These are phyloP conservation scores for Channa argus DNA, from an alignment of 2,113 vertebrate species.

Conservation along the genomic window DNA sequence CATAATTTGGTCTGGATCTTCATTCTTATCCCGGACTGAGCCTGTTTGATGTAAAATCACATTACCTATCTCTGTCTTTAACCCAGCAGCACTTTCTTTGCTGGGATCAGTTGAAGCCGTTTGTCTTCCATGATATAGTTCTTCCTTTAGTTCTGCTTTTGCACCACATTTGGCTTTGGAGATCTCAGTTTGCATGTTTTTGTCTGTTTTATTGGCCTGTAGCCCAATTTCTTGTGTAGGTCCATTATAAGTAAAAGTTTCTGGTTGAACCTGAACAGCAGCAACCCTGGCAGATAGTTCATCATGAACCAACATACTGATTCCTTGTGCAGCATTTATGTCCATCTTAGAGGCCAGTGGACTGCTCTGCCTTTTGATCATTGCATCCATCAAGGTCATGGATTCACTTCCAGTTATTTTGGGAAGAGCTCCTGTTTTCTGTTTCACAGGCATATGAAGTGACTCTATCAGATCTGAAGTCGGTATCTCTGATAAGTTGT, in stretches of 20 bases:
- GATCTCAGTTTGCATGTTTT: neutral
- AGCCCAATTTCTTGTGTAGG: neutral
- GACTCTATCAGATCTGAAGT: neutral
- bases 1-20: neutral
- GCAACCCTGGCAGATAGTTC: neutral
- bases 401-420: neutral
- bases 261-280: neutral
- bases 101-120: neutral
- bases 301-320: neutral
- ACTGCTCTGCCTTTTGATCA: neutral
- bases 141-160: conserved; percentile 12
- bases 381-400: too few species aligned
- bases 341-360: neutral
- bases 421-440: neutral
- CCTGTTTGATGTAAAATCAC: neutral
- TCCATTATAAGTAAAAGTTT: neutral
- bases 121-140: neutral
- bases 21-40: neutral
- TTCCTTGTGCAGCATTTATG: neutral
- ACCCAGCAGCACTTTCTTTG: neutral
- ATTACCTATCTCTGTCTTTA: neutral
- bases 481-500: neutral
- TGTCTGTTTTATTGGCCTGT: neutral
- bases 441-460: neutral
- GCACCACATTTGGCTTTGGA: neutral